Evolutionary conservation across 1,140 invertebrate genomes (phyloP).

Genomic region (Coelopa frigida): DNA sequence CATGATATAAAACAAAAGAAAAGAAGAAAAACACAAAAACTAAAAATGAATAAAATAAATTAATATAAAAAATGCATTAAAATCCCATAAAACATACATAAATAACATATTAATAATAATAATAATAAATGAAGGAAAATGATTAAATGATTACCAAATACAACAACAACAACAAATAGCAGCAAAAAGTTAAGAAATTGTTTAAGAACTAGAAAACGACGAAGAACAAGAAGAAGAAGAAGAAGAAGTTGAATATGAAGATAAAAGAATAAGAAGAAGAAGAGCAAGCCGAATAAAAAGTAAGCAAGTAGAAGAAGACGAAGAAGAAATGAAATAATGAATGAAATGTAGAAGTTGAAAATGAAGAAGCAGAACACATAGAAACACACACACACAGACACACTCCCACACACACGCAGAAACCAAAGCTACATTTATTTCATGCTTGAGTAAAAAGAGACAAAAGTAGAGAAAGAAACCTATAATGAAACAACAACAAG

Average conservation of each 20-base stretch:
- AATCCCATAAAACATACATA: constrained; percentile 14
- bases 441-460: too few species aligned
- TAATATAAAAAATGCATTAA: constrained; percentile 14
- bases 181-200: constrained; percentile 6
- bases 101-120: constrained; percentile 11
- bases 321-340: constrained; percentile 24
- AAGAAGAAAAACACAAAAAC: constrained; percentile 3
- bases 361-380: too few species aligned
- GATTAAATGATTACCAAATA: neutral
- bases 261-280: constrained; percentile 2
- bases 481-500: constrained; percentile 12
- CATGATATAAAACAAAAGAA: constrained; percentile 17
- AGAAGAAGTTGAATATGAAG: neutral
- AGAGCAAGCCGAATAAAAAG: constrained; percentile 14
- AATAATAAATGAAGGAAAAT: constrained; percentile 9
- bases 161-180: neutral
- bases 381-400: too few species aligned
- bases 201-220: constrained; percentile 1
- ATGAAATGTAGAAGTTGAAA: too few species aligned
- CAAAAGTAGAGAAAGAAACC: neutral
- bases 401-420: too few species aligned
- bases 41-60: neutral
- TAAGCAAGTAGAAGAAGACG: constrained; percentile 20
- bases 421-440: constrained; percentile 38
- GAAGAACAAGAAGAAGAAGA: constrained; percentile 4